phyloP scores from a whole-genome alignment of 2,797 vertebrate species.

The Chaunax sp. region DNA sequence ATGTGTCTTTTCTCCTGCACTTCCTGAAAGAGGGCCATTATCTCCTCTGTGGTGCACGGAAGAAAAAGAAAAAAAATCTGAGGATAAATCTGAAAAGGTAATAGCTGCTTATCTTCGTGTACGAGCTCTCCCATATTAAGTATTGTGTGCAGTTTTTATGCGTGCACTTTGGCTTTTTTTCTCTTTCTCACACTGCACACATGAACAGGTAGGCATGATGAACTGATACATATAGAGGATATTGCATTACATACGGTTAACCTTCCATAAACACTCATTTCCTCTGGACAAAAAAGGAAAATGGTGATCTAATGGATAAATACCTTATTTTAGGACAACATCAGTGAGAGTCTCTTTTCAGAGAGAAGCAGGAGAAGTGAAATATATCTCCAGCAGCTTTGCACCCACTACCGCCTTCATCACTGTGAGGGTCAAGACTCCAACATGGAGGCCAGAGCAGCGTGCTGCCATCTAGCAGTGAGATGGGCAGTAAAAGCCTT shows the following conservation, averaged over 20 bases:
- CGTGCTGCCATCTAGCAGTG: background rate
- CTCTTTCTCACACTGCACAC: background rate
- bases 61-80: too few species aligned
- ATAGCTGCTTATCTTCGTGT: conserved; percentile 47
- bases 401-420: background rate
- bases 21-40: conserved; percentile 47
- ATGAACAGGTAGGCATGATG: background rate
- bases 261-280: background rate
- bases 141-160: background rate
- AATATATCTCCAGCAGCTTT: conserved; percentile 29
- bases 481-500: conserved; percentile 32
- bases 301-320: background rate
- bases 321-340: background rate
- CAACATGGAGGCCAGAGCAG: conserved; percentile 17
- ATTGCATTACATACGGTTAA: background rate
- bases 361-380: background rate
- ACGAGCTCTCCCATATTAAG: background rate
- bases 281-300: background rate
- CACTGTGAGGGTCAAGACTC: conserved; percentile 32
- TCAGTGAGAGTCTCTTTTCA: background rate
- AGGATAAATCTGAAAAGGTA: conserved; percentile 54
- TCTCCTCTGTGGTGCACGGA: conserved; percentile 36
- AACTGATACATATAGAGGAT: background rate
- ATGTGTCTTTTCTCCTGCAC: too few species aligned
- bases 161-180: background rate